A percentile compares a stretch with the other conserved stretches of the same genome.
phyloP scores from a whole-genome alignment of 2,113 vertebrate genomes.

The Bothrops jararaca region DNA sequence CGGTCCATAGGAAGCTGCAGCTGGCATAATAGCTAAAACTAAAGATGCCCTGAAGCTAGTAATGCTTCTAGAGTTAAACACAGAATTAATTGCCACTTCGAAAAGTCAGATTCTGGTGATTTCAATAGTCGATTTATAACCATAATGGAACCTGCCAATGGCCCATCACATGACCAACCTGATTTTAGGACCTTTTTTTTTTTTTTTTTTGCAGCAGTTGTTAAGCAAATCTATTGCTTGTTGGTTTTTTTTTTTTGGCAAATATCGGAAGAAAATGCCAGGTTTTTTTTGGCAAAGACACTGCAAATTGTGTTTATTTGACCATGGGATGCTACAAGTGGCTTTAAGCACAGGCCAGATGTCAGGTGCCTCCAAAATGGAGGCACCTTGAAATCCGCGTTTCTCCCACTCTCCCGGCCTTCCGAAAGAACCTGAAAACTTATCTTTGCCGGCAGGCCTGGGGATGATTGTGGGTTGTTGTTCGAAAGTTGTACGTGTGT shows the following conservation, averaged over 20 bases:
- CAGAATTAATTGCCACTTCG: not conserved
- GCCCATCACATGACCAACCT: not conserved
- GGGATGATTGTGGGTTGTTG: no score
- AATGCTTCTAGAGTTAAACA: not conserved
- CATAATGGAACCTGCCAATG: not conserved
- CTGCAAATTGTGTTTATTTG: not conserved
- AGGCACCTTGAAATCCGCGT: no score
- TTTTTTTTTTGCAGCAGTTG: not conserved
- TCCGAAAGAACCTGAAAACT: no score
- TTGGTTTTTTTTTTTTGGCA: not conserved
- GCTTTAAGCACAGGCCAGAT: not conserved
- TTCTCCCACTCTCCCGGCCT: no score
- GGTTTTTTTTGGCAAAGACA: not conserved
- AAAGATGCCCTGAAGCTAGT: not conserved
- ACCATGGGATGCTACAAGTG: not conserved
- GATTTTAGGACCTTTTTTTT: not conserved
- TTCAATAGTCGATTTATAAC: not conserved
- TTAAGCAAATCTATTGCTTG: not conserved
- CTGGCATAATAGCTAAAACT: not conserved
- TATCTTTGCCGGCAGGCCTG: no score
- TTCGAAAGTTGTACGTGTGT: no score
- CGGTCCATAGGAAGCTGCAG: not conserved
- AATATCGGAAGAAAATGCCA: not conserved
- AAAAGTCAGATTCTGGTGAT: not conserved
- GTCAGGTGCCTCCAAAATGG: not conserved